Base-by-base conservation (phyloP, 2,888 invertebrate genomes). In the Quadroppia sp. region DNA sequence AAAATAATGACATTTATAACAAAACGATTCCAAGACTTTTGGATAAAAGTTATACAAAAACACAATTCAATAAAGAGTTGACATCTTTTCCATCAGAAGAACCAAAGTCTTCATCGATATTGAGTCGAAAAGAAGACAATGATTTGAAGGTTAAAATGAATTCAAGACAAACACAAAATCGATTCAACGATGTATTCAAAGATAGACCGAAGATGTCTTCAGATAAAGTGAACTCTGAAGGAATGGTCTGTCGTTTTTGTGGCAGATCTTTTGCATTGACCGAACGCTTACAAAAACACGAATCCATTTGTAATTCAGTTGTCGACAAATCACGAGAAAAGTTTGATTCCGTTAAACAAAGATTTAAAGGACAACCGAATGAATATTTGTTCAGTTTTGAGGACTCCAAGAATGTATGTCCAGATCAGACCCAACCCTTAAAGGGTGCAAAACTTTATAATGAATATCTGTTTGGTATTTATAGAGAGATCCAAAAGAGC, bases 351-450 rank as follows among this genome's bases (percentile, higher is more conserved):
- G n/a, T 23, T 28, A 2, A 69, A 45, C 69, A 69, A 45, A 40
- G 69, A 36, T 50, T 71, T 40, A 71, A 71, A 36, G 71, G 56
- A 36, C 71, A 71, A 30, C 71, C 71, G 6, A 71, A 48, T 7
- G 71, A 71, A 20, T 71, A 53, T 53, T 13, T 71, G 1, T 4
- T n/a, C 6, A 36, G 17, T 3, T 71, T 53, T 40, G 32, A 50
- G 20, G 20, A 40, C 4, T 2, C 71, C 2, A n/a, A 53, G 11
- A 45, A 50, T 15, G 71, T 71, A 30, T n/a, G 71, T 45, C 20
- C 17, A 11, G 23, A 28, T 28, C 28, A 7, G 13, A 17, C 13
- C 13, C 48, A 45, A 45, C 13, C 45, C 2, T n/a, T n/a, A n/a
- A n/a, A n/a, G n/a, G n/a, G n/a, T n/a, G n/a, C n/a, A n/a, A n/a